Conservation (phyloP, 2,797 vertebrate species). For the Cephalopachus bancanus region DNA sequence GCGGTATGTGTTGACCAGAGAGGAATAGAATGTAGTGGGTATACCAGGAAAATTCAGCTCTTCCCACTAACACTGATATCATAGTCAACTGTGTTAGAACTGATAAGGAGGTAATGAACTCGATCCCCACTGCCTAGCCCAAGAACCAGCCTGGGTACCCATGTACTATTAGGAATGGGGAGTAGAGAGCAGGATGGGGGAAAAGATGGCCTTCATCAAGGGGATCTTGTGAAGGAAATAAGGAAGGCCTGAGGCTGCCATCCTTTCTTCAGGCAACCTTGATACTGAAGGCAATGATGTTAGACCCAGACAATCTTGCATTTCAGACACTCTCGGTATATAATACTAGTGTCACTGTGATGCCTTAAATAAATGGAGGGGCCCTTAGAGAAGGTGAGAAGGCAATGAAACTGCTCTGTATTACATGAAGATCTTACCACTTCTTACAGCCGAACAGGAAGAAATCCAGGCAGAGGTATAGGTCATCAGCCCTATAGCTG, state of each 20-base stretch:
- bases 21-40: slow-evolving; percentile 3
- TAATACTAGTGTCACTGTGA: slow-evolving; percentile 55
- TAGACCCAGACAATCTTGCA: slow-evolving; percentile 39
- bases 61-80: slow-evolving; percentile 52
- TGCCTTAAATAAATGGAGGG: slow-evolving; percentile 15
- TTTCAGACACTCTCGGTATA: slow-evolving; percentile 19
- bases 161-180: background rate
- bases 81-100: slow-evolving; percentile 24
- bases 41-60: background rate
- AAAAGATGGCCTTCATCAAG: background rate
- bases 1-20: slow-evolving; percentile 13
- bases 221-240: background rate
- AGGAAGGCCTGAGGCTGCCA: slow-evolving; percentile 53
- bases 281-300: slow-evolving; percentile 21
- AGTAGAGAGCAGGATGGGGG: slow-evolving; percentile 18
- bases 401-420: background rate
- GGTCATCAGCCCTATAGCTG: background rate
- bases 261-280: slow-evolving; percentile 50
- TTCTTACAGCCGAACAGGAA: slow-evolving; percentile 18
- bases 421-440: slow-evolving; percentile 19
- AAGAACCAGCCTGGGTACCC: slow-evolving; percentile 79
- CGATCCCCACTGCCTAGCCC: slow-evolving; percentile 50
- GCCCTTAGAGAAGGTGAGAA: background rate
- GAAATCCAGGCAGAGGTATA: slow-evolving; percentile 10
- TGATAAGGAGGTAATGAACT: slow-evolving; percentile 33